Evolutionary conservation across 2,797 vertebrate genomes (phyloP).

Genomic region (Pseudotriccus pelzelni): DNA sequence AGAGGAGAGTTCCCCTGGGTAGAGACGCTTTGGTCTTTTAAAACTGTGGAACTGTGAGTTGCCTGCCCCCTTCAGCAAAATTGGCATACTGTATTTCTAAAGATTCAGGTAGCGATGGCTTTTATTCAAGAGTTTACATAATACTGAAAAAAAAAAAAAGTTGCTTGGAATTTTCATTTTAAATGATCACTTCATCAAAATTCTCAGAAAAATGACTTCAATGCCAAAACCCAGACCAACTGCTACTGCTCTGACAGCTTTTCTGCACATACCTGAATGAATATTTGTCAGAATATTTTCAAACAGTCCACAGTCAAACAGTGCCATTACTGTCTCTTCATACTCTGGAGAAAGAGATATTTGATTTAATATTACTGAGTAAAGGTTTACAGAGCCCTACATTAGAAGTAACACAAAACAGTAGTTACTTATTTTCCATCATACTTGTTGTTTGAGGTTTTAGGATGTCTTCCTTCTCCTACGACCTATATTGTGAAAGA

Average conservation of each 20-base stretch:
- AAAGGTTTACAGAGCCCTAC: background rate
- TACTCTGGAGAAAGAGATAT: constrained; percentile 62
- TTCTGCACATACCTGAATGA: constrained; percentile 66
- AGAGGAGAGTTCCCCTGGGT: background rate
- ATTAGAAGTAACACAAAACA: background rate
- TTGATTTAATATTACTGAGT: background rate
- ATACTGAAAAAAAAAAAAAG: background rate
- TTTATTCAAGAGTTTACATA: background rate
- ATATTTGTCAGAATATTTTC: constrained; percentile 68
- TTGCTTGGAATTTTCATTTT: background rate
- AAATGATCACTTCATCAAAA: background rate
- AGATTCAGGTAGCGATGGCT: background rate
- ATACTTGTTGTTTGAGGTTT: background rate
- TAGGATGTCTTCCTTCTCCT: background rate
- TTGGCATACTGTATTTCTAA: background rate
- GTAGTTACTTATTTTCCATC: background rate
- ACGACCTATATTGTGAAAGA: background rate
- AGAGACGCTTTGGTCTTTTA: background rate
- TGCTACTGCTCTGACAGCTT: background rate
- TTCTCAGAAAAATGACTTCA: background rate
- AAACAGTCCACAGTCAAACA: constrained; percentile 75
- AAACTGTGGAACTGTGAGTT: background rate
- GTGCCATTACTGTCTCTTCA: constrained; percentile 73
- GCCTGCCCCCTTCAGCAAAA: background rate
- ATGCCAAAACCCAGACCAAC: background rate